Percentiles rank a stretch among this genome's conserved stretches.
phyloP scores from a whole-genome alignment of 2,888 invertebrate species.

The Hetaerina titia region DNA sequence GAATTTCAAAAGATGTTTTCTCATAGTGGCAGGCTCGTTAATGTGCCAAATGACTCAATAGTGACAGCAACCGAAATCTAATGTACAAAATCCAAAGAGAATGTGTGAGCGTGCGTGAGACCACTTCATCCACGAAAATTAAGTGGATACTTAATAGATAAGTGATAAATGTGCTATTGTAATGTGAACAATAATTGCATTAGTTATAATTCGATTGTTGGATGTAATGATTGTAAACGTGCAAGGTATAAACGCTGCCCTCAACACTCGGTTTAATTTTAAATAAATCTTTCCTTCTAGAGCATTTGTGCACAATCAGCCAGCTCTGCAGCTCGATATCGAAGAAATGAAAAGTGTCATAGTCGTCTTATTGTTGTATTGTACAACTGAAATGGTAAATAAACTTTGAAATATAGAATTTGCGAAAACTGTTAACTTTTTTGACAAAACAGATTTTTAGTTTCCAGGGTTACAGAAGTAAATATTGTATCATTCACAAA shows the following conservation, averaged over 20 bases:
- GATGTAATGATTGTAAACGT: constrained; percentile 57
- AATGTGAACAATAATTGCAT: constrained; percentile 42
- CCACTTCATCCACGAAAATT: constrained; percentile 23
- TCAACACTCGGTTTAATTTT: constrained; percentile 29
- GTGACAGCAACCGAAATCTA: constrained; percentile 50
- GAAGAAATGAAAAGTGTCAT: constrained; percentile 47
- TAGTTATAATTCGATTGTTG: constrained; percentile 43
- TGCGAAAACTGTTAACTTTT: neutral
- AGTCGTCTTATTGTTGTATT: constrained; percentile 53
- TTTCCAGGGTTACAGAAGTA: neutral
- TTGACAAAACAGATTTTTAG: neutral
- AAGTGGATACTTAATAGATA: constrained; percentile 36
- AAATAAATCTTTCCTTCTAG: neutral
- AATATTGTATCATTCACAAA: neutral
- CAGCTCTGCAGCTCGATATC: constrained; percentile 39
- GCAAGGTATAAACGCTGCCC: constrained; percentile 40
- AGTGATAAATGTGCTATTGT: constrained; percentile 45
- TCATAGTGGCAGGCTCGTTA: constrained; percentile 39
- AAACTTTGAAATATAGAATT: constrained; percentile 32
- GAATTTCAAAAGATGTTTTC: neutral
- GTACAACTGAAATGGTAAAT: constrained; percentile 59
- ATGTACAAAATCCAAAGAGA: constrained; percentile 64
- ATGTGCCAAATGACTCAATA: constrained; percentile 60
- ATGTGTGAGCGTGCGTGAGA: constrained; percentile 59
- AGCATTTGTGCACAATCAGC: constrained; percentile 61